Evolutionary conservation across 2,797 vertebrate genomes (phyloP).

Genomic region (Esox masquinongy): DNA sequence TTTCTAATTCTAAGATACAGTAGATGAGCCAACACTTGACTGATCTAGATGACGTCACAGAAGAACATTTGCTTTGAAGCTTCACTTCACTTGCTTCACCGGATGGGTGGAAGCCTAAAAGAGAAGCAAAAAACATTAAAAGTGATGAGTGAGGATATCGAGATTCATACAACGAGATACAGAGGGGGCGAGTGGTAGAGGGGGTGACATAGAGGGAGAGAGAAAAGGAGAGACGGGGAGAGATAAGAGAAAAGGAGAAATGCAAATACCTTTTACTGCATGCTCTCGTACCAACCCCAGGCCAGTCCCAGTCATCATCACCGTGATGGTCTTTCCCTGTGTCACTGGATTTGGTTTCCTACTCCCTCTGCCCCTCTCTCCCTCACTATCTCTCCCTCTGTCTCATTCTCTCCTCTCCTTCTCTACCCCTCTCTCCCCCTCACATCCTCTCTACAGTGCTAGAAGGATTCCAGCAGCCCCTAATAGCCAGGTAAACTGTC

Average conservation of each 20-base stretch:
- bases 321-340: slow-evolving; percentile 53
- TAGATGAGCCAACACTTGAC: neutral
- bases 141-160: neutral
- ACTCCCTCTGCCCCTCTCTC: slow-evolving; percentile 24
- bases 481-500: slow-evolving; percentile 10
- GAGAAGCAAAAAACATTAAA: neutral
- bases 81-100: neutral
- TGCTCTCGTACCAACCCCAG: slow-evolving; percentile 27
- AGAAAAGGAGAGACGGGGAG: neutral
- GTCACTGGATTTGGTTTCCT: slow-evolving; percentile 18
- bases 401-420: slow-evolving; percentile 15
- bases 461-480: no score
- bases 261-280: slow-evolving; percentile 19
- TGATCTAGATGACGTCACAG: neutral
- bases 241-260: neutral
- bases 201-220: neutral
- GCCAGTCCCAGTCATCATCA: neutral
- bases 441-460: neutral
- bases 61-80: neutral
- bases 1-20: neutral
- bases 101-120: slow-evolving; percentile 12
- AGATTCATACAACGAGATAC: neutral
- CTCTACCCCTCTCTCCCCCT: no score
- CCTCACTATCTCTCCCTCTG: slow-evolving; percentile 4
- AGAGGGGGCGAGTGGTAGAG: neutral